Conservation (phyloP, 2,113 vertebrate genomes). For the Erythrolamprus reginae region DNA sequence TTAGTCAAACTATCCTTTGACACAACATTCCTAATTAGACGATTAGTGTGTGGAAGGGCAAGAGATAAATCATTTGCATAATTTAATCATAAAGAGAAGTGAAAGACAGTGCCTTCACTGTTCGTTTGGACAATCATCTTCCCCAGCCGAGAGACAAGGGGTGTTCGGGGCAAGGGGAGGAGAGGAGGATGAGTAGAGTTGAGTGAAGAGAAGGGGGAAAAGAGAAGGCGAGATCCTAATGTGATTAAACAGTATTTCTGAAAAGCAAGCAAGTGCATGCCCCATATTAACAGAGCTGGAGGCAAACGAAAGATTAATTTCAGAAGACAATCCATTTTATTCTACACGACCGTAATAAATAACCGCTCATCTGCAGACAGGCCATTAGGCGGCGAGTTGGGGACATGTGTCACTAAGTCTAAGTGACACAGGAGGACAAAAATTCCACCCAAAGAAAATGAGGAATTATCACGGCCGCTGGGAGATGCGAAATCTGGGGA, state of each 20-base stretch:
- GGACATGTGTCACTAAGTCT: constrained; percentile 80
- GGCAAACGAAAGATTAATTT: constrained; percentile 92
- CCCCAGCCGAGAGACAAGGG: constrained; percentile 63
- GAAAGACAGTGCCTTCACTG: constrained; percentile 87
- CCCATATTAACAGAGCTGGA: constrained; percentile 85
- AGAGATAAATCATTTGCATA: constrained; percentile 88
- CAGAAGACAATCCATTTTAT: constrained; percentile 93
- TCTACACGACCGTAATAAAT: constrained; percentile 90
- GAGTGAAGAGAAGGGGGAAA: not conserved
- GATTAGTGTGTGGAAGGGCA: constrained; percentile 88
- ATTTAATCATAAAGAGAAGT: constrained; percentile 91
- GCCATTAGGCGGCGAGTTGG: constrained; percentile 79
- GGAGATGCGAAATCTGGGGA: constrained; percentile 15
- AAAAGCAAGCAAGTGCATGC: constrained; percentile 82
- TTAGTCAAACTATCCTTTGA: constrained; percentile 79
- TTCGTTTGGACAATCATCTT: constrained; percentile 90
- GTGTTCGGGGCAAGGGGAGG: not conserved
- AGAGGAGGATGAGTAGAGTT: not conserved
- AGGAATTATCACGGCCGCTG: constrained; percentile 58
- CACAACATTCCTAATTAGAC: constrained; percentile 89
- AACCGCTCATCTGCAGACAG: constrained; percentile 84
- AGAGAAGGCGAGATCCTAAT: constrained; percentile 83
- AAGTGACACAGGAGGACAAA: constrained; percentile 75
- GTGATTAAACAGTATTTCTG: constrained; percentile 92
- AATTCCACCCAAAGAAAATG: constrained; percentile 61